These are phyloP conservation scores for Polypterus senegalus DNA, from an alignment of 2,113 vertebrate genomes.

Conservation along the genomic window DNA sequence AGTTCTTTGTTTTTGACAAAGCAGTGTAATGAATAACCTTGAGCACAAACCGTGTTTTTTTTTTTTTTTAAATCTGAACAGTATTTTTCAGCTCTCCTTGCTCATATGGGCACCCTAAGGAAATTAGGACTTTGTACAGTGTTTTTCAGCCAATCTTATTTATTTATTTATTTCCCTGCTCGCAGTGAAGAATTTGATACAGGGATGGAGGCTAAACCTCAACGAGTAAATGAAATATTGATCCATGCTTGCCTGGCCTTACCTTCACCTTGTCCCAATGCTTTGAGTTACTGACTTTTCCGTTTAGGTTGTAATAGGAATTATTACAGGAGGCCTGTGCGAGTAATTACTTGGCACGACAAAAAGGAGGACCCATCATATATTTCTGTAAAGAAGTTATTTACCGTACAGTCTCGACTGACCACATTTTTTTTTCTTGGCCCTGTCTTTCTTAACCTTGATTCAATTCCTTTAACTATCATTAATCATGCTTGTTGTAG, in stretches of 20 bases:
- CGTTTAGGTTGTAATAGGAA: constrained; percentile 98
- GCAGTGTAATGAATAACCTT: constrained; percentile 73
- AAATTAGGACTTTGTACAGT: constrained; percentile 69
- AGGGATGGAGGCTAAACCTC: constrained; percentile 74
- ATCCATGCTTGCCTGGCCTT: constrained; percentile 91
- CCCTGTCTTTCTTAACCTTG: constrained; percentile 80
- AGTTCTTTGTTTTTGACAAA: constrained; percentile 61
- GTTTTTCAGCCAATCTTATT: constrained; percentile 81
- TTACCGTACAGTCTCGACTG: constrained; percentile 69
- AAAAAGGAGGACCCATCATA: constrained; percentile 77
- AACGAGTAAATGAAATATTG: constrained; percentile 99
- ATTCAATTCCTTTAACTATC: constrained; percentile 85
- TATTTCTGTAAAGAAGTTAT: constrained; percentile 88
- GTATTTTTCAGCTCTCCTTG: constrained; percentile 42
- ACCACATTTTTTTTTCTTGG: constrained; percentile 51
- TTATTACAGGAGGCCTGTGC: constrained; percentile 97
- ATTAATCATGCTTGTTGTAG: constrained; percentile 85
- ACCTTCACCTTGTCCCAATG: constrained; percentile 97
- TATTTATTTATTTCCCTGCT: constrained; percentile 53
- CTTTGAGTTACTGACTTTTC: constrained; percentile 97
- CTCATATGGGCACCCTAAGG: constrained; percentile 63
- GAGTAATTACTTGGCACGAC: constrained; percentile 95
- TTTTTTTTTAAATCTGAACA: constrained; percentile 46
- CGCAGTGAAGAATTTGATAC: constrained; percentile 90
- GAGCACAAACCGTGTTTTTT: constrained; percentile 55